Conservation (phyloP, 2,797 vertebrate genomes). For the Streptopelia turtur region DNA sequence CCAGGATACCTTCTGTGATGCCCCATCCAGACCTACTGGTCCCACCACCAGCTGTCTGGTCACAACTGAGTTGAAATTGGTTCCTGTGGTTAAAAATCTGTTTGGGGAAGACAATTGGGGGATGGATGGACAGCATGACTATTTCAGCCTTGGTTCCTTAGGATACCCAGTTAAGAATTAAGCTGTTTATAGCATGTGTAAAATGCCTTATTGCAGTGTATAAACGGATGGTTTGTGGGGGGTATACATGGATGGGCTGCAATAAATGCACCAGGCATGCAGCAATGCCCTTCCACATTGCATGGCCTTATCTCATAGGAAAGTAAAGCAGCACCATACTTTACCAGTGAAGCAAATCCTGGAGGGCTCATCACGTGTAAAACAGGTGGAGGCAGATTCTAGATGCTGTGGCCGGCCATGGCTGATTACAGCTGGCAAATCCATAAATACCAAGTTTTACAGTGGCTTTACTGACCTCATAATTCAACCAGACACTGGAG, state of each 20-base stretch:
- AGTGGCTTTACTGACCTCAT: not conserved
- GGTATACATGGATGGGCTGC: fast-evolving
- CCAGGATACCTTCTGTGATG: not conserved
- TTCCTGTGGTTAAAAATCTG: not conserved
- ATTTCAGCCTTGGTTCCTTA: not conserved
- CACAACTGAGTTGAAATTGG: not conserved
- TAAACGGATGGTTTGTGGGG: not conserved
- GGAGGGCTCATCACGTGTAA: not conserved
- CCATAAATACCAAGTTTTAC: not conserved
- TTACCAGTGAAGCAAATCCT: not conserved
- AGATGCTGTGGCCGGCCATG: fast-evolving
- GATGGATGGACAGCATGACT: not conserved
- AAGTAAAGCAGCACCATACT: not conserved
- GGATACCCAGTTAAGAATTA: not conserved
- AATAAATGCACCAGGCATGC: not conserved
- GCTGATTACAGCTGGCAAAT: not conserved
- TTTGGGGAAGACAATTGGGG: not conserved
- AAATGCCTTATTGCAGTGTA: not conserved
- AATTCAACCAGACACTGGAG: not conserved
- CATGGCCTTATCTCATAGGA: not conserved
- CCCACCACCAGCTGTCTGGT: not conserved
- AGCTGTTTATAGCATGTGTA: not conserved
- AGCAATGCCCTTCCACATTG: not conserved
- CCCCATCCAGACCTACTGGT: not conserved
- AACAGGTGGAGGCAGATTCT: not conserved